Conservation (phyloP, 2,113 vertebrate genomes). For the Trochalopteron elliotii region DNA sequence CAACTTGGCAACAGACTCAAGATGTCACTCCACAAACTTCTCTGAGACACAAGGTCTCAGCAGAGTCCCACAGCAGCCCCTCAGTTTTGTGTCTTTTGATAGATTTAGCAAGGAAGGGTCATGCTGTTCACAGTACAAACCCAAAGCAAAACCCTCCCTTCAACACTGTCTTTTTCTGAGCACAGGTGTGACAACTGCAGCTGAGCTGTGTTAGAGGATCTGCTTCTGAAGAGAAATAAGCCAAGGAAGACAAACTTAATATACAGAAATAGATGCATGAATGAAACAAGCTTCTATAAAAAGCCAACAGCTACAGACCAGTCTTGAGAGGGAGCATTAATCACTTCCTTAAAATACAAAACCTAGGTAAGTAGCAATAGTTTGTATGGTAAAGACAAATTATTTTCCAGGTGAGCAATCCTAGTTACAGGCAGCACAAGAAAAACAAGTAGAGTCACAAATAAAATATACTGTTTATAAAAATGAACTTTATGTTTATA, state of each 20-base stretch:
- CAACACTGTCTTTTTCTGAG: not conserved
- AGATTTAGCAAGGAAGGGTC: not conserved
- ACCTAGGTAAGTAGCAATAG: not conserved
- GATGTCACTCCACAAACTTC: not conserved
- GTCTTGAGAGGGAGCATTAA: not conserved
- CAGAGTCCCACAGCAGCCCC: not conserved
- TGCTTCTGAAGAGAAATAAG: not conserved
- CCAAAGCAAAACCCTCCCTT: not conserved
- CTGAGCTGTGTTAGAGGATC: not conserved
- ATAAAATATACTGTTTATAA: not conserved
- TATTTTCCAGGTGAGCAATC: not conserved
- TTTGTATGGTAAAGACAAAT: not conserved
- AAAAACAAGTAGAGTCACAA: not conserved
- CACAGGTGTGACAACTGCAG: not conserved
- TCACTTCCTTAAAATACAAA: not conserved
- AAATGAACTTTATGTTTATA: not conserved
- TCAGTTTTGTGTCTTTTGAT: not conserved
- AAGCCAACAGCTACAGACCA: not conserved
- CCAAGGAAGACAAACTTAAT: not conserved
- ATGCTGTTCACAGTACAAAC: not conserved
- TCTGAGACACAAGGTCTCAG: not conserved
- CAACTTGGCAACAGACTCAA: not conserved
- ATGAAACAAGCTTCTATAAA: not conserved
- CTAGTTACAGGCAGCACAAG: not conserved
- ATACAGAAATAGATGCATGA: not conserved